Percentiles rank a stretch among this genome's conserved stretches.
Conservation (phyloP, 2,888 invertebrate genomes). For the Stomorhina lunata region DNA sequence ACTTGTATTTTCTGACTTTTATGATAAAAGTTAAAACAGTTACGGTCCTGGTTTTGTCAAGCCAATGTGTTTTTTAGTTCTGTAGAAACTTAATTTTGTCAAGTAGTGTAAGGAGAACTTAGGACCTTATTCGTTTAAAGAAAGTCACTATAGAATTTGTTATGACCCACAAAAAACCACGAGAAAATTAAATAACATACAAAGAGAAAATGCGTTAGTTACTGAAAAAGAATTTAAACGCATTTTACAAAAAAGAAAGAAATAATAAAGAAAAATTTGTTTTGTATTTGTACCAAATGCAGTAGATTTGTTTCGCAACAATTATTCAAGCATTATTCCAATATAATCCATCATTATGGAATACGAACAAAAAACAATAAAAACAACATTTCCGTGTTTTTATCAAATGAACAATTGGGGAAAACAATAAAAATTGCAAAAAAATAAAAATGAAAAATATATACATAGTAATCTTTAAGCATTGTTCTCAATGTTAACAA, state of each 20-base stretch:
- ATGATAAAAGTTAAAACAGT: too few relatives aligned
- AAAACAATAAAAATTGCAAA: slow-evolving; percentile 4
- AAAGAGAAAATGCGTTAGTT: too few relatives aligned
- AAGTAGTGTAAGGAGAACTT: too few relatives aligned
- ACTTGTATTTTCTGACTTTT: too few relatives aligned
- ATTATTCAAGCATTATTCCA: slow-evolving; percentile 19
- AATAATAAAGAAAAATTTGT: background rate
- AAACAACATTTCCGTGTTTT: slow-evolving; percentile 14
- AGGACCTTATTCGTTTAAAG: too few relatives aligned
- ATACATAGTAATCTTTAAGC: slow-evolving; percentile 3
- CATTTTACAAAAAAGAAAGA: background rate
- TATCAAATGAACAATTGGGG: slow-evolving; percentile 11
- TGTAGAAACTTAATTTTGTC: too few relatives aligned
- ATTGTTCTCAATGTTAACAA: slow-evolving; percentile 34
- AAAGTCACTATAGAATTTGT: too few relatives aligned
- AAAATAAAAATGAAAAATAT: background rate
- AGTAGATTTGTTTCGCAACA: slow-evolving; percentile 21
- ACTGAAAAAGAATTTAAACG: background rate
- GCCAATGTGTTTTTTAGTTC: too few relatives aligned
- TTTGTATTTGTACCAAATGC: background rate
- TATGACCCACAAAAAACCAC: too few relatives aligned
- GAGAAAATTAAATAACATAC: too few relatives aligned
- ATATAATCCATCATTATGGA: slow-evolving; percentile 36
- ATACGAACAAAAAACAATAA: slow-evolving; percentile 3
- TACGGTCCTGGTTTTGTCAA: too few relatives aligned